A percentile compares a stretch with the other conserved stretches of the same genome.
Evolutionary conservation across 2,113 vertebrate species (phyloP).

Genomic region (Chinchilla lanigera): DNA sequence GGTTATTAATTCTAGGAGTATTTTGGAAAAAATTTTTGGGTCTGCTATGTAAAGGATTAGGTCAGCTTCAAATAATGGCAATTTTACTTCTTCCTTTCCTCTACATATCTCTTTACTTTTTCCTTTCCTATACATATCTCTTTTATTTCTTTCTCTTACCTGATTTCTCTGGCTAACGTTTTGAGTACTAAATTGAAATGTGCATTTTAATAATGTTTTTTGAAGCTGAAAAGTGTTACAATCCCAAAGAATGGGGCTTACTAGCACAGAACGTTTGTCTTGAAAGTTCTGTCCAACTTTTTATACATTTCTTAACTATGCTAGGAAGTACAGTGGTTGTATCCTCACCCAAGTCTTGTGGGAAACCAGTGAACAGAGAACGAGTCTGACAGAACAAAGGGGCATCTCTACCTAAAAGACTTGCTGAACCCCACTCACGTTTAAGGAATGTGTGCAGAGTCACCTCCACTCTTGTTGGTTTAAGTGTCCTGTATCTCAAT

Average conservation of each 20-base stretch:
- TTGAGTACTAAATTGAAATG: not conserved
- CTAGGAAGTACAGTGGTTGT: not conserved
- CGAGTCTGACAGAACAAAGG: not conserved
- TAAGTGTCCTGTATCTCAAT: not conserved
- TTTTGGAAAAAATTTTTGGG: not conserved
- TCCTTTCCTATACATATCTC: not conserved
- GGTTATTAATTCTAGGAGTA: not conserved
- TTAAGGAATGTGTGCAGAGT: not conserved
- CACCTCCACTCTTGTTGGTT: not conserved
- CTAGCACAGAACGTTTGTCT: not conserved
- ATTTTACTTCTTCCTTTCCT: not conserved
- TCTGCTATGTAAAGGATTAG: not conserved
- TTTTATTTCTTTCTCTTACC: not conserved
- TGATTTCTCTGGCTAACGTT: not conserved
- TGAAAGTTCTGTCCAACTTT: not conserved
- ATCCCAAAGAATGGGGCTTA: not conserved
- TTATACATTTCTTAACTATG: not conserved
- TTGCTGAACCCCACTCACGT: accelerated
- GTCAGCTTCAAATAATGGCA: not conserved
- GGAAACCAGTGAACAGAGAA: not conserved
- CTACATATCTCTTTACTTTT: not conserved
- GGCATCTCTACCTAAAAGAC: not conserved
- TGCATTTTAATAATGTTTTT: not conserved
- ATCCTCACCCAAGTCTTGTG: not conserved
- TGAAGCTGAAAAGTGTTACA: not conserved